A percentile compares a stretch with the other conserved stretches of the same genome.
Conservation (phyloP, 30 jellyfish, hydroid and myxozoan genomes). For the Aurelia aurita complex sp. Pacific region DNA sequence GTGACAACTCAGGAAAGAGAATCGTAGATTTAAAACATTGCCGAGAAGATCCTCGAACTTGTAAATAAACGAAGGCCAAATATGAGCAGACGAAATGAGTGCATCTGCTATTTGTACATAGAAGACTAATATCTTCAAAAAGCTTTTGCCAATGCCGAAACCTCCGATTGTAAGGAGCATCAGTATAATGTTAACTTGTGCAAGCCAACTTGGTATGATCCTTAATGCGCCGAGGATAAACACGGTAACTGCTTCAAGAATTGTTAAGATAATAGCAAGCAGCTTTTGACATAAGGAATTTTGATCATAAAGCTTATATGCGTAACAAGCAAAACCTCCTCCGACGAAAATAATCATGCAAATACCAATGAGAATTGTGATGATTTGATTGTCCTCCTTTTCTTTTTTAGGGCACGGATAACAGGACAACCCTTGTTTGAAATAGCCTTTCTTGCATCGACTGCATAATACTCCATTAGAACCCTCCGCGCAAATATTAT, state of each 20-base stretch:
- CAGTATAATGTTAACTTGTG: slow-evolving; percentile 32
- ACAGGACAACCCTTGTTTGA: slow-evolving; percentile 31
- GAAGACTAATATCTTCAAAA: slow-evolving; percentile 49
- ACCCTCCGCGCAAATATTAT: slow-evolving; percentile 36
- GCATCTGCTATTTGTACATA: slow-evolving; percentile 63
- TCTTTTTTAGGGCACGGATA: slow-evolving; percentile 22
- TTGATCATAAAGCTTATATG: background rate
- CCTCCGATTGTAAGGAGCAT: slow-evolving; percentile 53
- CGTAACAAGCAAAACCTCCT: slow-evolving; percentile 13
- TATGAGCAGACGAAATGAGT: slow-evolving; percentile 44
- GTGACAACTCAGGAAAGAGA: slow-evolving; percentile 33
- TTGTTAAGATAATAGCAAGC: slow-evolving; percentile 24
- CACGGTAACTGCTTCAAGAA: slow-evolving; percentile 23
- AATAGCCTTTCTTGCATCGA: slow-evolving; percentile 50
- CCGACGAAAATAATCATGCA: slow-evolving; percentile 8
- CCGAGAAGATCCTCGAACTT: slow-evolving; percentile 18
- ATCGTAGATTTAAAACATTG: slow-evolving; percentile 51
- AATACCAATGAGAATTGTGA: background rate
- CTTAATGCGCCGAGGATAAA: slow-evolving; percentile 45
- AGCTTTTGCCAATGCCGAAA: slow-evolving; percentile 57
- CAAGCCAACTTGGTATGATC: slow-evolving; percentile 65
- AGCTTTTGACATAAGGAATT: background rate
- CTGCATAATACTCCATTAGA: slow-evolving; percentile 41
- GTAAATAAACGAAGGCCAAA: slow-evolving; percentile 62
- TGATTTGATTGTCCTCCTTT: background rate